Evolutionary conservation across 2,797 vertebrate genomes (phyloP).

Genomic region (Ctenochaetus hawaiiensis): DNA sequence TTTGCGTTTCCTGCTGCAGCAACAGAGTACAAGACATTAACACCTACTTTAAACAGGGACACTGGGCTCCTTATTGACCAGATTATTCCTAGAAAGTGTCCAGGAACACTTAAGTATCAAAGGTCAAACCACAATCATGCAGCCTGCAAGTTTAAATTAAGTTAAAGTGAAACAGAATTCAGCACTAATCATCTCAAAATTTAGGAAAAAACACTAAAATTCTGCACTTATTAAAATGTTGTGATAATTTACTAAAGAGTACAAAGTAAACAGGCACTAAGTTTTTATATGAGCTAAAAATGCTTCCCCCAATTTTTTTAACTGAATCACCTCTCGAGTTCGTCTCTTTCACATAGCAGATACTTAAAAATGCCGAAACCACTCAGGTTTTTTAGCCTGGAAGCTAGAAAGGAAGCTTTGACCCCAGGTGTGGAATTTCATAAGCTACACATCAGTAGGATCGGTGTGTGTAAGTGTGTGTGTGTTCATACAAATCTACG

Average conservation of each 20-base stretch:
- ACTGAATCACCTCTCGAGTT: neutral
- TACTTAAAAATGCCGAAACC: slow-evolving; percentile 11
- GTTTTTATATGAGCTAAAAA: neutral
- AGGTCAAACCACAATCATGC: neutral
- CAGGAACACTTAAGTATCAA: neutral
- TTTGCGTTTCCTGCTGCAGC: slow-evolving; percentile 31
- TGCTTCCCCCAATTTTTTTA: neutral
- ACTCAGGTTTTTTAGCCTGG: slow-evolving; percentile 9
- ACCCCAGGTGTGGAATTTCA: slow-evolving; percentile 70
- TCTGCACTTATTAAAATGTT: neutral
- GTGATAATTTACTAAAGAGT: neutral
- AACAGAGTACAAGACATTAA: slow-evolving; percentile 4
- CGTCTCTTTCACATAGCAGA: neutral
- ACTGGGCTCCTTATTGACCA: neutral
- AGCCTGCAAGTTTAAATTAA: neutral
- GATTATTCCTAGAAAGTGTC: slow-evolving; percentile 10
- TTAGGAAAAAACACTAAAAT: neutral
- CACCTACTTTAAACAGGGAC: slow-evolving; percentile 26
- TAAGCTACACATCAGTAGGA: slow-evolving; percentile 43
- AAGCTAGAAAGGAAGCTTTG: slow-evolving; percentile 49
- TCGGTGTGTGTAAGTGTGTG: slow-evolving; percentile 25
- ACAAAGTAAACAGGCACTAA: neutral
- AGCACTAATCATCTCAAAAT: neutral
- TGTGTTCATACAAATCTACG: neutral
- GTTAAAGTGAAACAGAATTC: neutral